Evolutionary conservation across 37 sponge, comb jelly and placozoan species (phyloP).

Genomic region (Tethya wilhelma): DNA sequence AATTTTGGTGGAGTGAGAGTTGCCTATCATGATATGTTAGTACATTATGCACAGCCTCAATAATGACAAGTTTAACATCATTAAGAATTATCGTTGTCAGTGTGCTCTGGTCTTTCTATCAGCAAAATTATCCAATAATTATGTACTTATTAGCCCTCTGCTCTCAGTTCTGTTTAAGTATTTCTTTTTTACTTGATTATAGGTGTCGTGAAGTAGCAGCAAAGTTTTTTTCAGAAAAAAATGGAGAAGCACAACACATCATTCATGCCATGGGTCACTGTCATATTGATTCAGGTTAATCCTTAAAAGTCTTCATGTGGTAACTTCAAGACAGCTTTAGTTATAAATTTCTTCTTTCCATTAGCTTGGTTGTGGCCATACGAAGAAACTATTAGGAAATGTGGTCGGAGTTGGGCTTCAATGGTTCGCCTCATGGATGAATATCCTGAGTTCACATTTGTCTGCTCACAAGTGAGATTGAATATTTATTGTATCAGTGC

Average conservation of each 20-base stretch:
- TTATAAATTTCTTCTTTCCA: neutral
- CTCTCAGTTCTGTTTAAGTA: no score
- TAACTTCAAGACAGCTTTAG: neutral
- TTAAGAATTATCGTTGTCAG: no score
- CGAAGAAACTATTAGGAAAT: slow-evolving; percentile 75
- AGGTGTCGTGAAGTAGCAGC: slow-evolving; percentile 32
- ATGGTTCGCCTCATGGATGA: slow-evolving; percentile 63
- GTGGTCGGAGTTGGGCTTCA: slow-evolving; percentile 80
- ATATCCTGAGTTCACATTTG: slow-evolving; percentile 55
- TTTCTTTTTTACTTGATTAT: neutral
- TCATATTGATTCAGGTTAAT: slow-evolving; percentile 75
- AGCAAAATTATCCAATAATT: no score
- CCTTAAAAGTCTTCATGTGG: neutral
- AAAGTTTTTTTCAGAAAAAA: slow-evolving; percentile 44
- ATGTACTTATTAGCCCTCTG: no score
- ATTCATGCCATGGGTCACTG: slow-evolving; percentile 82
- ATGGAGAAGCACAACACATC: slow-evolving; percentile 44
- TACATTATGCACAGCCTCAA: no score
- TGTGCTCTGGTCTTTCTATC: no score
- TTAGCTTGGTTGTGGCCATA: slow-evolving; percentile 90
- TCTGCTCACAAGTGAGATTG: slow-evolving; percentile 60
- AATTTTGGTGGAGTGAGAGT: no score
- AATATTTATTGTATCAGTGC: neutral
- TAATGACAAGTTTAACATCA: no score
- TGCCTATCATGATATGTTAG: no score